Percentiles rank a stretch among this genome's conserved stretches.
phyloP scores from a whole-genome alignment of 2,888 invertebrate species.

The Melieria omissa region DNA sequence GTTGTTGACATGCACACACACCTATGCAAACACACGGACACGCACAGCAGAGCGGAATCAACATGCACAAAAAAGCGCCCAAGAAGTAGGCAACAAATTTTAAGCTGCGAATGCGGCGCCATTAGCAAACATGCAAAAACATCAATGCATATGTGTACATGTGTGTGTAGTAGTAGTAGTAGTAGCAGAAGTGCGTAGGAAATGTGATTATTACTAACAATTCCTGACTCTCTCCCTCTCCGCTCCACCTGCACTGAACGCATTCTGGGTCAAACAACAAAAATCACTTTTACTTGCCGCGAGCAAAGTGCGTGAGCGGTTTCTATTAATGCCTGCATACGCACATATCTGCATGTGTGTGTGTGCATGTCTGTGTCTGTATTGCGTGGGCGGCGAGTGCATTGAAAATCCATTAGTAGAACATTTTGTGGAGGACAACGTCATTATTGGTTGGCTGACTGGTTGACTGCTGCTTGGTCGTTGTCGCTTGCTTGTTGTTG shows the following conservation, averaged over 20 bases:
- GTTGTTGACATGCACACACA: background rate
- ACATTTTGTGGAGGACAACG: no score
- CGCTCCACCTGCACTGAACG: no score
- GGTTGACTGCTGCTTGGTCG: no score
- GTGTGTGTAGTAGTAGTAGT: no score
- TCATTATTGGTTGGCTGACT: no score
- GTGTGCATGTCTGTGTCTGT: background rate
- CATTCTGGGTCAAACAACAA: no score
- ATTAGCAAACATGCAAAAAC: background rate
- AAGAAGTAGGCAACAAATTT: no score
- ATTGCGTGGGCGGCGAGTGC: no score
- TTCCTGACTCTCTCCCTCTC: background rate
- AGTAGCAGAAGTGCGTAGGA: background rate
- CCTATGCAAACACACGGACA: background rate
- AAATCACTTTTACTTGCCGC: no score
- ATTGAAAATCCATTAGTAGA: no score
- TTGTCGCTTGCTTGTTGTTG: no score
- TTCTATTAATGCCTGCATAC: background rate
- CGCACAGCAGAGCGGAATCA: background rate
- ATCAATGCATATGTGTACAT: background rate
- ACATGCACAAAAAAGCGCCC: no score
- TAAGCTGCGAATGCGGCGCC: background rate
- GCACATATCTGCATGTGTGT: background rate
- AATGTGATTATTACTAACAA: background rate
- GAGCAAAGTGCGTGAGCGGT: background rate